Base-by-base conservation (phyloP, 2,797 vertebrate genomes). In the Chelon labrosus region DNA sequence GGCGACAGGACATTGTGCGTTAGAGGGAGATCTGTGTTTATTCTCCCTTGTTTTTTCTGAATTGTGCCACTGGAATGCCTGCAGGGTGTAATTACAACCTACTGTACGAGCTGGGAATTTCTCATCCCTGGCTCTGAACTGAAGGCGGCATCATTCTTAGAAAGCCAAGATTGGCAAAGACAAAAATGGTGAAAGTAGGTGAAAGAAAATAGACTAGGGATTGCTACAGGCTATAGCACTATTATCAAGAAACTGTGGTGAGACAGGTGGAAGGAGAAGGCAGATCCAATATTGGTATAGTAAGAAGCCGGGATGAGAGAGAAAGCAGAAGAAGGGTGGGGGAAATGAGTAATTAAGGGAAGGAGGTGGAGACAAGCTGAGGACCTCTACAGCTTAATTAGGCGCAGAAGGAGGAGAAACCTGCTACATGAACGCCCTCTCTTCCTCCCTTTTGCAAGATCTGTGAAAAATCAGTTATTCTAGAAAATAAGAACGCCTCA, bases 331-430 rank as follows among this genome's bases (percentile, higher is more conserved):
- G 49, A 63, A 44, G 61, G 58, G 69, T 22, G 47, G 54, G 52
- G 79, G 25, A 67, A 61, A 71, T 57, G 44, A 67, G 76, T 80
- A 66, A 90, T 91, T 90, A 90, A 88, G 42, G 62, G 57, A 70
- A 58, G 72, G 76, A 84, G 84, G 70, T 49, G 68, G 85, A 77
- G 78, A 74, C 66, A 12, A 60, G 72, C 47, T 57, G 73, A 84
- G 75, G 82, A 73, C 56, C 77, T 79, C 72, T 39, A 64, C 82
- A 70, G 80, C 73, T 83, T 89, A 89, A 90, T 92, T 86, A 88
- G 72, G 71, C 60, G 60, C 55, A 74, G 77, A 44, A 62, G 83
- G 65, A 86, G 82, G 76, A 68, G 80, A 73, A 82, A 85, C 82
- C 88, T 91, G 86, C 86, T 79, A 82, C 50, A 85, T 81, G 57